Conservation (phyloP, 2,797 vertebrate species). For the Pygocentrus nattereri region DNA sequence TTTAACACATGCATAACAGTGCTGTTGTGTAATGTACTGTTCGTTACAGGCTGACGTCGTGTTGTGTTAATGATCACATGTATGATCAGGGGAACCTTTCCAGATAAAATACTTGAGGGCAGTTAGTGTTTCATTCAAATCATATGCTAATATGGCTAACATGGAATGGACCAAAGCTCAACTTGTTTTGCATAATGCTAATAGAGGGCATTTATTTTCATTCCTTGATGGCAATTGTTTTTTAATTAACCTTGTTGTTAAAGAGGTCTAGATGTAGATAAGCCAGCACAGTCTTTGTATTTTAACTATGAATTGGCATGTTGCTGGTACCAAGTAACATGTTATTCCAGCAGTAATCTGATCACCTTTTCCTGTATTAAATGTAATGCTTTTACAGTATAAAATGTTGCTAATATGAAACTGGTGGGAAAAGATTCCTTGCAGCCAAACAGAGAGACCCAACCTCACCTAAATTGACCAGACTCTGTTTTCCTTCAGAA, state of each 20-base stretch:
- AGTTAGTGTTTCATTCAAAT: neutral
- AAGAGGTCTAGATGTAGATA: too few relatives aligned
- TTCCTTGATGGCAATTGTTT: neutral
- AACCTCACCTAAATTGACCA: too few relatives aligned
- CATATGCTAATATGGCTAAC: neutral
- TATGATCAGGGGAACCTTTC: neutral
- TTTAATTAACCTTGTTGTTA: too few relatives aligned
- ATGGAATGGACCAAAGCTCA: neutral
- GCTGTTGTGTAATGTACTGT: constrained; percentile 8
- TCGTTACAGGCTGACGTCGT: neutral
- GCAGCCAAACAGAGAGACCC: too few relatives aligned
- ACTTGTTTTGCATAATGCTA: neutral
- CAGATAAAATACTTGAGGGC: neutral
- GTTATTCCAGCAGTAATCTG: too few relatives aligned
- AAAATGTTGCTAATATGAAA: too few relatives aligned
- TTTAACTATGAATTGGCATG: neutral
- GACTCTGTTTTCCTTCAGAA: too few relatives aligned
- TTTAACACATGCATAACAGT: neutral
- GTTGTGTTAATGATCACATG: neutral
- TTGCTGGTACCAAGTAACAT: too few relatives aligned
- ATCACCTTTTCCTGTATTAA: too few relatives aligned
- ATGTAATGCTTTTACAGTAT: too few relatives aligned
- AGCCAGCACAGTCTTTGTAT: too few relatives aligned
- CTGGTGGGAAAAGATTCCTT: too few relatives aligned
- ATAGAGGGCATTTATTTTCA: neutral